These are phyloP conservation scores for Thalassaphorura encarpata DNA, from an alignment of 1,140 invertebrate genomes.

Conservation along the genomic window DNA sequence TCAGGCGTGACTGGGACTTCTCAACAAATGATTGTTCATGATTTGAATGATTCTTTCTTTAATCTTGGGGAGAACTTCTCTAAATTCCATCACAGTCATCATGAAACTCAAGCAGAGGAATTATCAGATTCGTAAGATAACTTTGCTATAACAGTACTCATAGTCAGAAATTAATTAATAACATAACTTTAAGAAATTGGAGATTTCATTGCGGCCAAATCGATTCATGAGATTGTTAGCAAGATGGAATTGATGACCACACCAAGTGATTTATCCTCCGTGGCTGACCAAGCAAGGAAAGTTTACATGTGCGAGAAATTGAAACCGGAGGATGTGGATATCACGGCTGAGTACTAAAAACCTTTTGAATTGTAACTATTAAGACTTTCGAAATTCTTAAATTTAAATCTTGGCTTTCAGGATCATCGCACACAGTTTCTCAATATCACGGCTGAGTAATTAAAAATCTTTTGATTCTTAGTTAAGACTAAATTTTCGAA, in stretches of 20 bases:
- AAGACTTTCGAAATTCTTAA: too few species aligned
- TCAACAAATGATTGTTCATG: constrained; percentile 6
- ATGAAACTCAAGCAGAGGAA: constrained; percentile 40
- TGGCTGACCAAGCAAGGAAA: constrained; percentile 13
- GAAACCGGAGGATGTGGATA: too few species aligned
- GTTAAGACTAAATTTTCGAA: too few species aligned
- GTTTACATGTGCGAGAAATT: too few species aligned
- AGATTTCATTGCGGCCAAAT: constrained; percentile 63
- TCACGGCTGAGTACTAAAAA: too few species aligned
- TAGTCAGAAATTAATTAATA: too few species aligned
- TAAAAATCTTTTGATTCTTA: too few species aligned
- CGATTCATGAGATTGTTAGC: constrained; percentile 54
- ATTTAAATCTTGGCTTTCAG: too few species aligned
- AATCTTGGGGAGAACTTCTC: constrained; percentile 72
- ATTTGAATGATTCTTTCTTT: constrained; percentile 60
- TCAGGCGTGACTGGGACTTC: constrained; percentile 28
- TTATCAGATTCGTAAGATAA: constrained; percentile 9
- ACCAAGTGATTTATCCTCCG: not conserved
- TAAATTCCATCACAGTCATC: constrained; percentile 76
- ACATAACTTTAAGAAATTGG: constrained; percentile 43
- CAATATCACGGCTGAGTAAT: too few species aligned
- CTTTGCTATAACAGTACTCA: too few species aligned
- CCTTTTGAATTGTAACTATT: too few species aligned
- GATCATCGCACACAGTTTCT: constrained; percentile 71
- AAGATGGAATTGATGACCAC: constrained; percentile 32